These are phyloP conservation scores for Hyperoplus immaculatus DNA, from an alignment of 2,797 vertebrate species.

Conservation along the genomic window DNA sequence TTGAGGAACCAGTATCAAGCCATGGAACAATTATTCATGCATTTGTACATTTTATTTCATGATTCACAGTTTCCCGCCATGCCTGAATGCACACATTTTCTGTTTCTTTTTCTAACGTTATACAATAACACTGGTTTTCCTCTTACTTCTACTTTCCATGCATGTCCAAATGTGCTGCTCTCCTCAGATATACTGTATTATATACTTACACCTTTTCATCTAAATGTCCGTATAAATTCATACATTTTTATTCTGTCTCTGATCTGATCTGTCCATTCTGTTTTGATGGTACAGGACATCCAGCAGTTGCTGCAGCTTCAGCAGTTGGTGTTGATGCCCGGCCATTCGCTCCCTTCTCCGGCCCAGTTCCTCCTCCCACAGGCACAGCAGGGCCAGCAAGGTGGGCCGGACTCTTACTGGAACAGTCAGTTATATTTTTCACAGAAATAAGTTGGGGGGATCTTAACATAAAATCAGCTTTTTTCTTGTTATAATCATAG, in stretches of 20 bases:
- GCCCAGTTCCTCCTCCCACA: constrained; percentile 94
- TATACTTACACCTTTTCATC: neutral
- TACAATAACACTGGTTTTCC: constrained; percentile 29
- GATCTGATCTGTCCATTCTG: constrained; percentile 10
- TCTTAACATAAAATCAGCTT: neutral
- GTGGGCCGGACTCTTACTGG: constrained; percentile 67
- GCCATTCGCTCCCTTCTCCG: constrained; percentile 89
- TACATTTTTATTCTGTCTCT: neutral
- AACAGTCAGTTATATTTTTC: neutral
- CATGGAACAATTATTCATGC: constrained; percentile 22
- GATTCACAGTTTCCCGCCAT: constrained; percentile 57
- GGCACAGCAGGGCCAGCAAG: constrained; percentile 94
- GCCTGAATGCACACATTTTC: constrained; percentile 25
- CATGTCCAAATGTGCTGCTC: neutral
- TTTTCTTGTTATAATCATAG: neutral
- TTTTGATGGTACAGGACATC: constrained; percentile 86
- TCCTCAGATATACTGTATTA: constrained; percentile 3
- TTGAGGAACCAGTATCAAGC: constrained; percentile 40
- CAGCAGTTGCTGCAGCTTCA: constrained; percentile 95
- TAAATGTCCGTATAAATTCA: neutral
- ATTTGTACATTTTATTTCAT: constrained; percentile 14
- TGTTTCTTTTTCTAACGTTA: neutral
- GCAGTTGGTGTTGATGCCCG: constrained; percentile 93
- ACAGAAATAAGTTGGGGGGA: neutral
- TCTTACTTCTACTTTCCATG: constrained; percentile 8